Evolutionary conservation across 2,888 invertebrate genomes (phyloP), one percentile per base, ranked within the genome.

Genomic region (Drosophila longiperda): DNA sequence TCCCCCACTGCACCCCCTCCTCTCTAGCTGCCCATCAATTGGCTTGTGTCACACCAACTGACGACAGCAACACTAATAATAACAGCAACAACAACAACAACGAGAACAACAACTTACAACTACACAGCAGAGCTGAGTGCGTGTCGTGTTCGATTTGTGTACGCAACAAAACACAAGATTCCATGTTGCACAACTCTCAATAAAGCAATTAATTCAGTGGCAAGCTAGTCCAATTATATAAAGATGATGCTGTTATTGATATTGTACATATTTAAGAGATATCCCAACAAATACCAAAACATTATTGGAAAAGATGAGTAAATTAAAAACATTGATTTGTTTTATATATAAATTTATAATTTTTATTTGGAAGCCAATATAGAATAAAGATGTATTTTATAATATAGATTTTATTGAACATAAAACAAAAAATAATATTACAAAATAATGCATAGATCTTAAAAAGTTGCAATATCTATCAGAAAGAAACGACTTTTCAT

Each of bases 1-100:
- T 26, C 36, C 11, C 17, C 42, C 9, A 8, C 12, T 20, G 23
- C 32, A 12, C 29, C 17, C 17, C 26, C 52, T 20, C 52, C 33
- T 54, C 33, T n/a, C 40, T n/a, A 40, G n/a, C 32, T 32, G 20
- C 20, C 15, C 17, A 8, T 15, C 40, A 36, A 42, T 62, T 66
- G 57, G 70, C 82, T 80, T 89, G 90, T 89, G 85, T 89, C 88
- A 80, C 79, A 74, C 85, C 85, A 86, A 86, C 85, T 86, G 85
- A 84, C 90, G 85, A 33, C 78, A 66, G 15, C 55, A 59, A 23
- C 54, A 40, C 32, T 32, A 61, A 29, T 20, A 63, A 17, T 57
- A 60, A 17, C 38, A 53, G n/a, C 58, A 66, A 42, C 40, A 66
- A 26, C 61, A 66, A 26, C 45, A 53, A 3, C 15, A 66, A 60